Evolutionary conservation across 2,113 vertebrate genomes (phyloP), one percentile per base, ranked within the genome.

Genomic region (Leptocoma aspasia): DNA sequence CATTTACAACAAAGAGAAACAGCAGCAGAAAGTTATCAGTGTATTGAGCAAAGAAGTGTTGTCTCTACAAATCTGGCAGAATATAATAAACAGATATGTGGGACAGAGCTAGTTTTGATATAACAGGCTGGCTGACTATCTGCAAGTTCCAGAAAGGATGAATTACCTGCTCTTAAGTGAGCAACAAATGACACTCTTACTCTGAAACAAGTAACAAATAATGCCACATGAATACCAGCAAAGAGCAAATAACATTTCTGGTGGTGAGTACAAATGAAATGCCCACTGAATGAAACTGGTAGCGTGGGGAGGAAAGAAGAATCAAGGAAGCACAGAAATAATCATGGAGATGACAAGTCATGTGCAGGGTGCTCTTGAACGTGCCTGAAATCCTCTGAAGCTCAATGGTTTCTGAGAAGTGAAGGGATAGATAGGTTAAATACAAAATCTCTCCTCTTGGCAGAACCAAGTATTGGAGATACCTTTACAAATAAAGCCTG

Each of bases 221-320:
- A 45, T 27, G 9, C 49, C 31, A 64, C 0, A 1, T 37, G 56
- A 73, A 50, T 73, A 31, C 28, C 70, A 86, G 14, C 24, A 66
- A 84, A 91, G 16, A 66, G 14, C 26, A 73, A 73, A 53, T 47
- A 75, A 52, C 26, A n/a, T 57, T 94, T 45, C 28, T 4, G 1
- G 19, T 63, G 20, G 15, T 60, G 10, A 77, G 56, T 42, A 45
- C 54, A 49, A 61, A 49, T 64, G 65, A 77, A 53, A 77, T 23
- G 11, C 10, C 19, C 27, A 6, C n/a, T 71, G 35, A 81, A 83
- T 65, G 8, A 65, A 90, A 75, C 50, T 44, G 19, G 26, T 69
- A 41, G 14, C 0, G 0, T 57, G 31, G 10, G 28, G 20, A 72
- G 23, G n/a, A 60, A 72, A 76, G 63, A 37, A 82, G 18, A 66